phyloP scores from a whole-genome alignment of 2,888 invertebrate species.

The Brenthis ino region DNA sequence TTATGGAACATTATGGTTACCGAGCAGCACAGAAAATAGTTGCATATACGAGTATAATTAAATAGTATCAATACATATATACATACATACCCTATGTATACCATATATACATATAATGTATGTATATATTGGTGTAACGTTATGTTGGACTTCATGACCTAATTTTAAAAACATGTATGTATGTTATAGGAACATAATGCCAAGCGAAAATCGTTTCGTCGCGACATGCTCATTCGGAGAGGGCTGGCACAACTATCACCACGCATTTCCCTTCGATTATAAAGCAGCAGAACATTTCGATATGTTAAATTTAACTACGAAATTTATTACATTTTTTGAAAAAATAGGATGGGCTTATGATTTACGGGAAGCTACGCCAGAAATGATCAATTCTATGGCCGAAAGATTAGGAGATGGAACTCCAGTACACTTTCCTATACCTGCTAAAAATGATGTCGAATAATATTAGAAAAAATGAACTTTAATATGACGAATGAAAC shows the following conservation, averaged over 20 bases:
- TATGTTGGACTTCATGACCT: no score
- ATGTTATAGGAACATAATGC: constrained; percentile 79
- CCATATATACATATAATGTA: no score
- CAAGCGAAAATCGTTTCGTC: constrained; percentile 85
- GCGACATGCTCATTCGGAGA: constrained; percentile 83
- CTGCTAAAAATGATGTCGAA: neutral
- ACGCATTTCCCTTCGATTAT: constrained; percentile 87
- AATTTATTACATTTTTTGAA: constrained; percentile 64
- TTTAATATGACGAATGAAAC: no score
- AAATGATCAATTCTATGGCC: constrained; percentile 69
- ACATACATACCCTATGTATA: no score
- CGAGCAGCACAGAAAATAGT: no score
- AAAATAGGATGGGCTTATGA: constrained; percentile 75
- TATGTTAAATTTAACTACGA: constrained; percentile 66
- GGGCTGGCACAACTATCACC: constrained; percentile 91
- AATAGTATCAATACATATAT: no score
- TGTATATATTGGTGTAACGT: no score
- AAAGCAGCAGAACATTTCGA: constrained; percentile 82
- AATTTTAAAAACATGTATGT: neutral
- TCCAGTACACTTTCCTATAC: constrained; percentile 61
- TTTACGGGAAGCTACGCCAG: constrained; percentile 66
- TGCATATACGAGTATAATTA: no score
- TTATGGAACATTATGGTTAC: no score
- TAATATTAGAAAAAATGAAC: neutral
- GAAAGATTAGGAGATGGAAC: constrained; percentile 72